phyloP scores from a whole-genome alignment of 2,797 vertebrate genomes.

The Poecilia wingei region DNA sequence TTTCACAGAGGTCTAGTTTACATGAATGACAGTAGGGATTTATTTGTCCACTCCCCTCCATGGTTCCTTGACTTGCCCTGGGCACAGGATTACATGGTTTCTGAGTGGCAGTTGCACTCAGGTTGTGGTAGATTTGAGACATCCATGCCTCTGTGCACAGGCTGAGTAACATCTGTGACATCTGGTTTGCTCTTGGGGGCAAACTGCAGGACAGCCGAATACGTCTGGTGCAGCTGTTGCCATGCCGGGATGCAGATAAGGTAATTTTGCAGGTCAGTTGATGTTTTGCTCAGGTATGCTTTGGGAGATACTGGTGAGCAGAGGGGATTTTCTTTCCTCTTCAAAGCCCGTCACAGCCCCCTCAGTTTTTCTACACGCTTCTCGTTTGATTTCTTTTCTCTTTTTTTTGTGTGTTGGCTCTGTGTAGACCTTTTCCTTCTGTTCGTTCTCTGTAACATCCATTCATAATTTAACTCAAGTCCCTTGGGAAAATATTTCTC shows the following conservation, averaged over 20 bases:
- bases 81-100: neutral
- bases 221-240: constrained; percentile 9
- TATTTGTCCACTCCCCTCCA: neutral
- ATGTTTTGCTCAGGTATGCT: constrained; percentile 16
- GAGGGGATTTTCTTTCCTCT: constrained; percentile 8
- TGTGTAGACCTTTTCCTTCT: neutral
- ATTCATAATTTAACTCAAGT: neutral
- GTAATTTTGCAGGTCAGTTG: constrained; percentile 11
- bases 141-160: constrained; percentile 1
- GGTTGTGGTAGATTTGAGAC: constrained; percentile 2
- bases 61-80: neutral
- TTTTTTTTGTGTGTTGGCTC: neutral
- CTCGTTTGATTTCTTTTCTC: neutral
- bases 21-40: neutral
- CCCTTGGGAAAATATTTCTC: neutral
- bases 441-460: neutral
- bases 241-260: neutral
- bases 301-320: constrained; percentile 4
- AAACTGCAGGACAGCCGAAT: neutral
- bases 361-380: neutral
- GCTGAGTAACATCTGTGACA: constrained; percentile 14
- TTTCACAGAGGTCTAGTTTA: neutral
- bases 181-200: constrained; percentile 4
- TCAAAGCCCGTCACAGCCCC: neutral
- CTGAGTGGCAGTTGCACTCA: constrained; percentile 4